Evolutionary conservation across 2,113 vertebrate genomes (phyloP), one percentile per base, ranked within the genome.

Genomic region (Carettochelys insculpta): DNA sequence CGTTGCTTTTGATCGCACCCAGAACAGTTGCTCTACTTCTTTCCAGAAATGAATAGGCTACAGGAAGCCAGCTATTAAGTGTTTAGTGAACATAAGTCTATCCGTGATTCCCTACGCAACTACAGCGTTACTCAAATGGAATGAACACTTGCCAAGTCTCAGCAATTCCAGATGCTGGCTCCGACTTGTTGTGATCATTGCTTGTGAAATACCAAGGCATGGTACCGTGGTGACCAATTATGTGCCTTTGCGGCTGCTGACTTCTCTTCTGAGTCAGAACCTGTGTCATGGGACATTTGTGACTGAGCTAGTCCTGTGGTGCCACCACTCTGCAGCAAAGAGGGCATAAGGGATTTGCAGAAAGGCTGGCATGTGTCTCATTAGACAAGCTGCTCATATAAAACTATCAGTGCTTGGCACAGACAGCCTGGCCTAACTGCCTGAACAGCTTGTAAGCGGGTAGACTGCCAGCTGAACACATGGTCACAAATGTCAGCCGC

Each of bases 391-490:
- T 94, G 75, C 80, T 56, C 79, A 87, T 51, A 52, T 51, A 22
- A 47, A 82, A 34, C 22, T 31, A 80, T 76, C 77, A 8, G 27
- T 52, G 51, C 51, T 93, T 95, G 94, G 95, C 93, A 85, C 31
- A 19, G 54, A 5, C 52, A 89, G 71, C 2, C 0, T 77, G 0
- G 0, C 77, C 83, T 87, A 53, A 41, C 75, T 20, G 34, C 0
- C 0, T 17, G 86, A 90, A 52, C 82, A 92, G 86, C 85, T 91
- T 93, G 91, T 77, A 3, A 75, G 88, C 86, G 92, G 94, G 87
- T 92, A 87, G 0, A 0, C 9, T 0, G 4, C 92, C 97, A 96
- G 94, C 91, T 94, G 90, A 96, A 77, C 34, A 3, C 88, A 53
- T 5, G 13, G 83, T 81, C 71, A 85, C 75, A 83, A 75, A 75